Evolutionary conservation across 2,113 vertebrate genomes (phyloP), one percentile per base, ranked within the genome.

Genomic region (Nipponia nippon): DNA sequence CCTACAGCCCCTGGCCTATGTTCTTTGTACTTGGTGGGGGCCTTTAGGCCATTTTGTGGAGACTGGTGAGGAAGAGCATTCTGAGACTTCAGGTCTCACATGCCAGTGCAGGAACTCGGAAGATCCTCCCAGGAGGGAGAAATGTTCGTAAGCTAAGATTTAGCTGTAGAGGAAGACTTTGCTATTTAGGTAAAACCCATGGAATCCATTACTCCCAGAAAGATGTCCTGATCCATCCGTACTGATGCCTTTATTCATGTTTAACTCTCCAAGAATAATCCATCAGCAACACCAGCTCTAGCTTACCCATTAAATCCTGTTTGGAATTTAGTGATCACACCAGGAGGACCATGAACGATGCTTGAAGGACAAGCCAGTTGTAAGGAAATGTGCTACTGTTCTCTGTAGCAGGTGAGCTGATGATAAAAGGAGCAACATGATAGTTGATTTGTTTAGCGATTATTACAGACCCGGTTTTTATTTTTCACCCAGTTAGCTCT

Each of bases 1-100:
- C 46, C 61, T 56, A 7, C 66, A 47, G 34, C 44, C 21, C 18
- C 49, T 20, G 40, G 38, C 23, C 6, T 36, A 7, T 0, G 0
- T 47, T 50, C 29, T 42, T 80, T 22, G 29, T 61, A 10, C 15
- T 62, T 63, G 9, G 9, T 46, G 8, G 40, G 88, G 50, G 36
- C 34, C 40, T 67, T 87, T 7, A 52, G 32, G 70, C 40, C 6
- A 6, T 82, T 92, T 38, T 82, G 30, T 52, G 75, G 65, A 70
- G 40, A 62, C 5, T 26, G 46, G 65, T 3, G 22, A 84, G 70
- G 58, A 78, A 56, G 27, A 82, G 16, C 13, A 2, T 50, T 69
- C 30, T 65, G 46, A 84, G 30, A 22, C 36, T 92, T 36, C 61
- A 66, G 9, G 70, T 53, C 46, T 77, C 69, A 47, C 40, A 47